Percentiles rank a stretch among this genome's conserved stretches.
Evolutionary conservation across 2,797 vertebrate genomes (phyloP).

Genomic region (Scomberomorus guttatus): DNA sequence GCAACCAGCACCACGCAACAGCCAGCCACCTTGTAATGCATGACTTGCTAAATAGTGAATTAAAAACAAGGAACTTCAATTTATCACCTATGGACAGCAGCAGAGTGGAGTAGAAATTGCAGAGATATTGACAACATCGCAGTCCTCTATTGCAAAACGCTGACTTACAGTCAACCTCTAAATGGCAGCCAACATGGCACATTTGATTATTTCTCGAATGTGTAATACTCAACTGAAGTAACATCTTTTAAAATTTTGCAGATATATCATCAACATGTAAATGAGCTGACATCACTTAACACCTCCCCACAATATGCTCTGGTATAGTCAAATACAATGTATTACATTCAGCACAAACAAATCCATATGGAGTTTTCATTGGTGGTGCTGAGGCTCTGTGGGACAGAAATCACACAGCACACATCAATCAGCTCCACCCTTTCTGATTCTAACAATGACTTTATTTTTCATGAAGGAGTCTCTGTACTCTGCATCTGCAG

Average conservation of each 20-base stretch:
- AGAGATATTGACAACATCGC: neutral
- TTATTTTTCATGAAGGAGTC: constrained; percentile 38
- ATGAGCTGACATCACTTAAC: constrained; percentile 6
- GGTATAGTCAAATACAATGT: neutral
- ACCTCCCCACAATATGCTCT: neutral
- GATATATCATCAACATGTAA: neutral
- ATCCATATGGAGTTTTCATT: constrained; percentile 28
- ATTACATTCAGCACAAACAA: constrained; percentile 18
- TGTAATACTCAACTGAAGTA: neutral
- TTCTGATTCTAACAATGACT: constrained; percentile 43
- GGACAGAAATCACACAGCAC: constrained; percentile 28
- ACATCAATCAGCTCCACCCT: constrained; percentile 49
- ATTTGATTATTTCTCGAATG: neutral
- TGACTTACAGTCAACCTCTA: neutral
- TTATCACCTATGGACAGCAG: neutral
- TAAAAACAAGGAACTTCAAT: neutral
- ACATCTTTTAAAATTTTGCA: neutral
- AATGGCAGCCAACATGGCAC: neutral
- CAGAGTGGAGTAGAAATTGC: neutral
- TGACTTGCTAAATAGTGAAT: neutral
- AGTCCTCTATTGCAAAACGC: neutral
- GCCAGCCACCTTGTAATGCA: neutral
- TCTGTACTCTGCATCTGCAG: constrained; percentile 43
- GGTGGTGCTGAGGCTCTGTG: constrained; percentile 14
- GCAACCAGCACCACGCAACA: neutral